Conservation (phyloP, 2,113 vertebrate genomes). For the Pionites leucogaster region DNA sequence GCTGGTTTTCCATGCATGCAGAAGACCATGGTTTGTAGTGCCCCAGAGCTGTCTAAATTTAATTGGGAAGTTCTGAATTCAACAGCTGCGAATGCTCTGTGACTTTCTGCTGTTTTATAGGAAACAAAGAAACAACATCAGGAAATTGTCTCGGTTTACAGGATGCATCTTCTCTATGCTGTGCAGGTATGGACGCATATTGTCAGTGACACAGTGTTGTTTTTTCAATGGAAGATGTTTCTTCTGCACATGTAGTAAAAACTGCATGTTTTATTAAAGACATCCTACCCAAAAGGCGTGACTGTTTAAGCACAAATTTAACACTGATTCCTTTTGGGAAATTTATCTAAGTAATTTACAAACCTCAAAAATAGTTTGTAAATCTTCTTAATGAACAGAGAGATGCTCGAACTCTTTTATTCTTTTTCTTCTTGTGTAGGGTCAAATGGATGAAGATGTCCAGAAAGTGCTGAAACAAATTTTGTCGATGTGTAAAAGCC, state of each 20-base stretch:
- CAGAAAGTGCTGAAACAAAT: slow-evolving; percentile 98
- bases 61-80: neutral
- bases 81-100: neutral
- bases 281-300: neutral
- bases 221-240: neutral
- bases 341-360: neutral
- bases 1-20: neutral
- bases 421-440: slow-evolving; percentile 72
- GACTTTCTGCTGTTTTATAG: slow-evolving; percentile 68
- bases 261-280: neutral
- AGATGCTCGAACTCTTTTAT: neutral
- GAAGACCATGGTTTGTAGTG: neutral
- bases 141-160: slow-evolving; percentile 94
- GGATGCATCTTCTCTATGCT: slow-evolving; percentile 97
- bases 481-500: slow-evolving; percentile 95
- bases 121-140: slow-evolving; percentile 95
- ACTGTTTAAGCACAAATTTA: neutral
- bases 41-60: neutral
- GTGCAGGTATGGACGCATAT: slow-evolving; percentile 85
- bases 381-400: neutral
- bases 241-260: neutral
- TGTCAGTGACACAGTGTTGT: neutral
- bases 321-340: neutral
- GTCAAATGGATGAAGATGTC: slow-evolving; percentile 99
- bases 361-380: neutral